Percentiles rank a stretch among this genome's conserved stretches.
phyloP scores from a whole-genome alignment of 2,113 vertebrate genomes.

The Eretmochelys imbricata region DNA sequence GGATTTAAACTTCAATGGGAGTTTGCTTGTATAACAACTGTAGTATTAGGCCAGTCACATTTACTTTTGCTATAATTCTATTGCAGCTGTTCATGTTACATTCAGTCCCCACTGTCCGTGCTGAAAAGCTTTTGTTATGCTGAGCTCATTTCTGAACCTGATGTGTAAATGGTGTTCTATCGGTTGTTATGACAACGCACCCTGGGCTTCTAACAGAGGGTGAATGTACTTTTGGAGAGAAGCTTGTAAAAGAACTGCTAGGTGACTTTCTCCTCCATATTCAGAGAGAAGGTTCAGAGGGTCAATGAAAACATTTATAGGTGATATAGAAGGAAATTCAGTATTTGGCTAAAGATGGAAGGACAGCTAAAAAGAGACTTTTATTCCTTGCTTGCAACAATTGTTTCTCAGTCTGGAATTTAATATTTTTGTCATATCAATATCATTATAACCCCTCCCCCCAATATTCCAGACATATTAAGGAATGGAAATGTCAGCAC shows the following conservation, averaged over 20 bases:
- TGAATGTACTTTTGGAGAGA: not conserved
- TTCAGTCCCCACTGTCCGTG: not conserved
- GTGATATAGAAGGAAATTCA: not conserved
- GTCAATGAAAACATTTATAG: not conserved
- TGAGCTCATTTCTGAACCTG: conserved; percentile 20
- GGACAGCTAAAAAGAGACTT: not conserved
- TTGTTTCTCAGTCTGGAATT: not conserved
- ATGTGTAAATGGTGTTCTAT: not conserved
- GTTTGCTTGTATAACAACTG: not conserved
- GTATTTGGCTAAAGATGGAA: not conserved
- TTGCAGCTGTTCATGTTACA: not conserved
- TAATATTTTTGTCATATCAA: not conserved
- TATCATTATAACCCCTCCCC: not conserved
- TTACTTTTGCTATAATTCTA: not conserved
- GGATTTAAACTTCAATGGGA: rapidly evolving
- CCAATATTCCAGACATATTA: not conserved
- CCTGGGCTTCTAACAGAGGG: not conserved
- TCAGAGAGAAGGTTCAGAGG: conserved; percentile 5
- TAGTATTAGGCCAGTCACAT: not conserved
- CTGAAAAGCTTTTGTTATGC: not conserved
- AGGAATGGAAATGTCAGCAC: not conserved
- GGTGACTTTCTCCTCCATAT: not conserved
- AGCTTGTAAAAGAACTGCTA: conserved; percentile 26
- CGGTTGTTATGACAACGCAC: conserved; percentile 64
- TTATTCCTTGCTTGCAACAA: not conserved